These are phyloP conservation scores for Rotaria magnacalcarata DNA, from an alignment of 2,888 invertebrate species.

Conservation along the genomic window DNA sequence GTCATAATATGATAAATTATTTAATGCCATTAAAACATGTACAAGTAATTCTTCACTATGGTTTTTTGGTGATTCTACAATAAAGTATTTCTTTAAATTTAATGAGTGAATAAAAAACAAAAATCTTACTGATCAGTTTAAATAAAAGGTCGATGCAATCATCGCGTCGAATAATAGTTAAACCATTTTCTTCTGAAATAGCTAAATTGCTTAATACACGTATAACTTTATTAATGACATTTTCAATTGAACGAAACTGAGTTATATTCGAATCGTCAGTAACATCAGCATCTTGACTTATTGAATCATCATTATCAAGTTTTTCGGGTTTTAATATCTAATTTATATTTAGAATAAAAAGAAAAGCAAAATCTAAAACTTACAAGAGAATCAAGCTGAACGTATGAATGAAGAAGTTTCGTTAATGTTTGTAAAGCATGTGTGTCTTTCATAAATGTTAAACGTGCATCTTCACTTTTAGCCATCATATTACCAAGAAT, in stretches of 20 bases:
- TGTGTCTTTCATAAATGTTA: constrained; percentile 53
- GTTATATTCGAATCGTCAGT: not conserved
- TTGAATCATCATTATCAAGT: not conserved
- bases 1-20: constrained; percentile 70
- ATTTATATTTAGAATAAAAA: not conserved
- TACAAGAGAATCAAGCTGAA: constrained; percentile 53
- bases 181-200: constrained; percentile 72
- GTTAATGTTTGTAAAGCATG: constrained; percentile 54
- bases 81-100: constrained; percentile 58
- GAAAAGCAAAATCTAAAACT: not conserved
- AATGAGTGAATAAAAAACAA: constrained; percentile 49
- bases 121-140: constrained; percentile 53
- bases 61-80: constrained; percentile 52
- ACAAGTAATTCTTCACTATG: constrained; percentile 69
- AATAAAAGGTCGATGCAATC: constrained; percentile 56
- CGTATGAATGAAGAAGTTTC: constrained; percentile 53
- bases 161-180: constrained; percentile 63
- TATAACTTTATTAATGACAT: constrained; percentile 62
- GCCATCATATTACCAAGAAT: constrained; percentile 80
- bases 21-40: constrained; percentile 74
- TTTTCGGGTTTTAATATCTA: constrained; percentile 10
- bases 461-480: constrained; percentile 69
- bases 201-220: constrained; percentile 80
- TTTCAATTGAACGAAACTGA: constrained; percentile 59
- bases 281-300: not conserved